Evolutionary conservation across 2,888 invertebrate species (phyloP).

Genomic region (Acheta domesticus): DNA sequence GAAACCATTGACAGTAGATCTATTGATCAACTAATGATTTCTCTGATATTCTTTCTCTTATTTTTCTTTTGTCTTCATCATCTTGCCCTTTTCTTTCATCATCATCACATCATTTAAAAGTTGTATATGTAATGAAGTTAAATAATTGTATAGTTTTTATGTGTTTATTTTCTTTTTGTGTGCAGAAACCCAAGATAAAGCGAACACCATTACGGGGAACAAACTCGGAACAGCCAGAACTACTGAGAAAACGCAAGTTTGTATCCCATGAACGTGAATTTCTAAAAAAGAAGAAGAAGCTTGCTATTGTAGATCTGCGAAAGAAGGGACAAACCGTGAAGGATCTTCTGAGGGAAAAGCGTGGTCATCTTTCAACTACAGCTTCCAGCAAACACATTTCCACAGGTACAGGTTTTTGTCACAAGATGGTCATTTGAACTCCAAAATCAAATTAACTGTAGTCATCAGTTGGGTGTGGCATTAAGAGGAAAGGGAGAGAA

Average conservation of each 20-base stretch:
- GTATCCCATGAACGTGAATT: conserved; percentile 37
- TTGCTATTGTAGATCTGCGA: conserved; percentile 32
- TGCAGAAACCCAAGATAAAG: conserved; percentile 32
- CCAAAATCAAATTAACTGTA: too few relatives aligned
- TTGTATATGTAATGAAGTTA: too few relatives aligned
- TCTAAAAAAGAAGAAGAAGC: conserved; percentile 45
- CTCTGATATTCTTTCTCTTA: too few relatives aligned
- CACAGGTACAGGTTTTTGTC: not conserved
- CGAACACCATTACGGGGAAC: not conserved
- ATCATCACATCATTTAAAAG: too few relatives aligned
- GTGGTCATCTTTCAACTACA: conserved; percentile 27
- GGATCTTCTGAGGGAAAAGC: conserved; percentile 41
- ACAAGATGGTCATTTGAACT: not conserved
- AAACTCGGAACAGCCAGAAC: conserved; percentile 24
- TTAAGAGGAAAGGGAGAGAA: too few relatives aligned
- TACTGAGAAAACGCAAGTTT: conserved; percentile 34
- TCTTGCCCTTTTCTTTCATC: too few relatives aligned
- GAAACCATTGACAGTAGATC: too few relatives aligned
- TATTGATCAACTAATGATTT: too few relatives aligned
- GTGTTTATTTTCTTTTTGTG: too few relatives aligned
- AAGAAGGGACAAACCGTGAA: conserved; percentile 41
- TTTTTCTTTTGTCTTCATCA: too few relatives aligned
- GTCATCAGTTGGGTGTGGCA: too few relatives aligned
- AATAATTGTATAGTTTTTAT: too few relatives aligned
- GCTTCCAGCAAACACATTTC: conserved; percentile 23